A percentile compares a stretch with the other conserved stretches of the same genome.
Conservation (phyloP, 2,888 invertebrate genomes). For the Torymus auratus region DNA sequence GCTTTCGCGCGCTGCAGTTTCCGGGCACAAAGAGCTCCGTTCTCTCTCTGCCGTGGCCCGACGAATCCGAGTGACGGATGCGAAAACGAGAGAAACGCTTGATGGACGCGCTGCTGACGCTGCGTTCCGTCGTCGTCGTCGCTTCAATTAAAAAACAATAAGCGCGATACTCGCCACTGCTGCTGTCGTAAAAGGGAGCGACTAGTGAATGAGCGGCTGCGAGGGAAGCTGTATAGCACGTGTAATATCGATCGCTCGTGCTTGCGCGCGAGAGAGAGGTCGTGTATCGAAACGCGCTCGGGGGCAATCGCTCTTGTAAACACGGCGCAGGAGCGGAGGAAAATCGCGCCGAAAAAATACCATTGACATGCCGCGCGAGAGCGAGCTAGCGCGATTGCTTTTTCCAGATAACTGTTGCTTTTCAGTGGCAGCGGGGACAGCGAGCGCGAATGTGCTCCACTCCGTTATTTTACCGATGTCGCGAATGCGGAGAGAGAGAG, state of each 20-base stretch:
- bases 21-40: background rate
- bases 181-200: background rate
- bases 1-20: background rate
- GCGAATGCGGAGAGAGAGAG: background rate
- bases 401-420: slow-evolving; percentile 46
- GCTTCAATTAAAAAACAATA: slow-evolving; percentile 70
- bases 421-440: background rate
- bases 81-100: slow-evolving; percentile 22
- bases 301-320: slow-evolving; percentile 48
- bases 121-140: background rate
- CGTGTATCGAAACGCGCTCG: slow-evolving; percentile 29
- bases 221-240: background rate
- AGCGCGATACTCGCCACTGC: slow-evolving; percentile 40
- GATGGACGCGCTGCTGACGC: slow-evolving; percentile 24
- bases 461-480: background rate
- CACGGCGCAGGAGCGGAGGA: background rate
- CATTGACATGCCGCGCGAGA: slow-evolving; percentile 31
- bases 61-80: slow-evolving; percentile 7
- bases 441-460: background rate
- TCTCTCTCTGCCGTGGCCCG: too few species aligned
- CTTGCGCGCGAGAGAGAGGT: background rate
- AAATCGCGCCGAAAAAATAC: slow-evolving; percentile 19
- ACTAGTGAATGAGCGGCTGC: too few species aligned
- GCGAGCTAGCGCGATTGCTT: slow-evolving; percentile 18
- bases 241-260: slow-evolving; percentile 12